These are phyloP conservation scores for Pseudobourletiella spinata DNA, from an alignment of 1,140 invertebrate species.

Conservation along the genomic window DNA sequence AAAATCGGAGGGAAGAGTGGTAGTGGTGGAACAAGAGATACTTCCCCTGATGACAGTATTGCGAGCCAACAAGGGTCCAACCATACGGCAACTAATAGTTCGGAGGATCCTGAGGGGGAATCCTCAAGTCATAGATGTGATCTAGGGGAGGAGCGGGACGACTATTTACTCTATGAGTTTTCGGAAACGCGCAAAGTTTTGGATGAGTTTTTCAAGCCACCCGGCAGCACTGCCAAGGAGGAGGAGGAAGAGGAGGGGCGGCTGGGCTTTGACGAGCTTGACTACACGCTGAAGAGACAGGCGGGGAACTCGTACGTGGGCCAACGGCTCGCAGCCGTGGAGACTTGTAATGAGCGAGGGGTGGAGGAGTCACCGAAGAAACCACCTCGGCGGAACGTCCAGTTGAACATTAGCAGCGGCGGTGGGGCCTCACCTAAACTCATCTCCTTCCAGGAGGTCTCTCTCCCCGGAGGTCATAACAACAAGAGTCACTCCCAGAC, in stretches of 20 bases:
- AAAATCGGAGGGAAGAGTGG: no score
- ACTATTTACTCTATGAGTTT: slow-evolving; percentile 62
- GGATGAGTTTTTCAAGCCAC: slow-evolving; percentile 80
- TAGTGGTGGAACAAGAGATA: slow-evolving; percentile 4
- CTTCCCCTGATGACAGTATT: slow-evolving; percentile 24
- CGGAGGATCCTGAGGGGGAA: slow-evolving; percentile 7
- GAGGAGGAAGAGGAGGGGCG: slow-evolving; percentile 8
- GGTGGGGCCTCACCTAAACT: slow-evolving; percentile 29
- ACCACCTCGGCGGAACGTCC: slow-evolving; percentile 20
- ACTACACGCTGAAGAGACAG: slow-evolving; percentile 70
- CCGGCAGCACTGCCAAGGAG: no score
- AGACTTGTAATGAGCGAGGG: slow-evolving; percentile 38
- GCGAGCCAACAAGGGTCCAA: slow-evolving; percentile 26
- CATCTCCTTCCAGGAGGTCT: slow-evolving; percentile 36
- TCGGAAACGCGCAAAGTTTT: slow-evolving; percentile 81
- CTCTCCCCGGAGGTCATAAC: slow-evolving; percentile 8
- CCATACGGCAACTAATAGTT: slow-evolving; percentile 8
- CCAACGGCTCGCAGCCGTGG: slow-evolving; percentile 58
- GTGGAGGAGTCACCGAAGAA: slow-evolving; percentile 45
- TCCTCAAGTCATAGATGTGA: background rate
- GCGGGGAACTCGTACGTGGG: slow-evolving; percentile 68
- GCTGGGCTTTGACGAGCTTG: slow-evolving; percentile 56
- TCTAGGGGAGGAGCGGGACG: slow-evolving; percentile 17
- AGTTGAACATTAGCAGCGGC: slow-evolving; percentile 13
- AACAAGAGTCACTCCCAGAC: slow-evolving; percentile 10